Evolutionary conservation across 2,797 vertebrate genomes (phyloP).

Genomic region (Phoxinus dragarum): DNA sequence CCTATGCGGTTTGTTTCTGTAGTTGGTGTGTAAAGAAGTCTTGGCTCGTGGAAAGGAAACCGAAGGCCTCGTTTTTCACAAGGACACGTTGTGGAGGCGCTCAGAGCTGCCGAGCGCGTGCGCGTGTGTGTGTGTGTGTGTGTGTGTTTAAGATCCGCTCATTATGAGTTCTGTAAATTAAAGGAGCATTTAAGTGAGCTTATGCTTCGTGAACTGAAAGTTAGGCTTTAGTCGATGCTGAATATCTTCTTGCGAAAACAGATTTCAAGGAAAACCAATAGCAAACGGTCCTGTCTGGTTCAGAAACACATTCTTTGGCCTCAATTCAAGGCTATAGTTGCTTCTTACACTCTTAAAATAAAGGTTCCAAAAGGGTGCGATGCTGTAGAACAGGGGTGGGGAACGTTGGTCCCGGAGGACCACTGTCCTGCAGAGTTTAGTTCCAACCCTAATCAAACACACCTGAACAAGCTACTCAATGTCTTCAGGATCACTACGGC

Average conservation of each 20-base stretch:
- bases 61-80: conserved; percentile 72
- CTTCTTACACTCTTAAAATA: background rate
- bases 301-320: conserved; percentile 66
- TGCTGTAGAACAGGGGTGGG: no score
- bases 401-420: no score
- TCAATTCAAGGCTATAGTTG: conserved; percentile 6
- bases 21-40: conserved; percentile 68
- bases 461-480: no score
- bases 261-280: conserved; percentile 70
- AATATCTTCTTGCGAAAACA: conserved; percentile 67
- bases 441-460: no score
- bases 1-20: conserved; percentile 65
- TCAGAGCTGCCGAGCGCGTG: conserved; percentile 64
- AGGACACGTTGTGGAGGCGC: conserved; percentile 68
- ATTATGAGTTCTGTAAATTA: conserved; percentile 77
- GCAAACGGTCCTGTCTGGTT: conserved; percentile 60
- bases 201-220: conserved; percentile 88
- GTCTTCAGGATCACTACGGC: no score
- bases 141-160: conserved; percentile 72
- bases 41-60: conserved; percentile 65
- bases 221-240: conserved; percentile 70
- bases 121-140: background rate
- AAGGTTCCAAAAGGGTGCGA: background rate
- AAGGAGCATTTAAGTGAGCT: conserved; percentile 76
- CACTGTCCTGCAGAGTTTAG: no score